phyloP scores from a whole-genome alignment of 2,113 vertebrate genomes.

The Acrocephalus arundinaceus region DNA sequence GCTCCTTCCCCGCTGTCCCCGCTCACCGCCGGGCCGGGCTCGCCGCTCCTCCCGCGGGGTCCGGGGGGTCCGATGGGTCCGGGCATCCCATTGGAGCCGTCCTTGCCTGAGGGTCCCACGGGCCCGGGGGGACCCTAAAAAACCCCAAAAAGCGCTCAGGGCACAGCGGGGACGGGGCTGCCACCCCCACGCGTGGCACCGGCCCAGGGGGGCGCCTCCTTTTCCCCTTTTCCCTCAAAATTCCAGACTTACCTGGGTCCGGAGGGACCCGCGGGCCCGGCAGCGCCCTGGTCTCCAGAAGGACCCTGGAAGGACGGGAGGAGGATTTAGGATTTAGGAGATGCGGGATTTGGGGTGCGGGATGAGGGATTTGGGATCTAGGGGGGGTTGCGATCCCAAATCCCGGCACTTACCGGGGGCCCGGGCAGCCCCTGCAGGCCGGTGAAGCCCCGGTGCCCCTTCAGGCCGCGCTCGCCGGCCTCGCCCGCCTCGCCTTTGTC shows the following conservation, averaged over 20 bases:
- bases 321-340: neutral
- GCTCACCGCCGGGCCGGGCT: constrained; percentile 72
- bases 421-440: constrained; percentile 95
- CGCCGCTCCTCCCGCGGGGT: constrained; percentile 87
- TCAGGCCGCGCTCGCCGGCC: constrained; percentile 89
- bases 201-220: accelerated
- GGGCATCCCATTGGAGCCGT: constrained; percentile 87
- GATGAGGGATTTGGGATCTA: neutral
- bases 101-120: constrained; percentile 90
- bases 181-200: accelerated
- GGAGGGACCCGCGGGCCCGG: constrained; percentile 88
- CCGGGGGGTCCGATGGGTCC: constrained; percentile 94
- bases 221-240: neutral
- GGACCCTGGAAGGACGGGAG: constrained; percentile 80
- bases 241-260: constrained; percentile 54
- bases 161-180: neutral
- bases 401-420: constrained; percentile 85
- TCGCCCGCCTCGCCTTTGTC: constrained; percentile 95
- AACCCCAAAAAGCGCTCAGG: neutral
- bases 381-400: neutral
- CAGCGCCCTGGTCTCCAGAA: constrained; percentile 92
- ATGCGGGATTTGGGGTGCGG: neutral
- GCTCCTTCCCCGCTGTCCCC: neutral
- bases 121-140: constrained; percentile 92
- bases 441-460: constrained; percentile 95